Base-by-base conservation (phyloP, 1,140 invertebrate species). In the Vanessa tameamea region DNA sequence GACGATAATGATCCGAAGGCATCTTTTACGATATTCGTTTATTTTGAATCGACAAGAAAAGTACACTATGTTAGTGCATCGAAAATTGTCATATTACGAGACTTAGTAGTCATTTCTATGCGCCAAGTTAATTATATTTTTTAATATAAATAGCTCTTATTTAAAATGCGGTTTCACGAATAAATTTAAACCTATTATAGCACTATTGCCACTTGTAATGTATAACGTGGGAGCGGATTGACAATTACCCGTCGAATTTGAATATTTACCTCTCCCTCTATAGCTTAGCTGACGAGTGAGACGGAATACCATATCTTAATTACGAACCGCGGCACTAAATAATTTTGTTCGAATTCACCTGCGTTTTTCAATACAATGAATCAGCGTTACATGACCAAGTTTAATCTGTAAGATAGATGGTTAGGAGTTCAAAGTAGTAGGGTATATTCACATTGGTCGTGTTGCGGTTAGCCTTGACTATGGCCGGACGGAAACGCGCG, bases 381-480 rank as follows among this genome's bases (percentile, higher is more conserved):
- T 79, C 79, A 80, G 72, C 72, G 61, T 75, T 76, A 74, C 69
- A 74, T 50, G 71, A 57, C 70, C 64, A 73, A 64, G 53, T 76
- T 67, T 47, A 61, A 66, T 78, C 14, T 26, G 69, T 51, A 57
- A 59, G 14, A 51, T 68, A 69, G 68, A 12, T 67, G 43, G 68
- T 47, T 66, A 65, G 37, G 69, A 47, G 55, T 73, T 59, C 55
- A 57, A 59, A 43, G 63, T 14, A 61, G 68, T 71, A 64, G 50
- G 50, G 59, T 72, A 64, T 71, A 67, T 76, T 72, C 53, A 71
- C 73, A 71, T 77, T 47, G 70, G 64, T 69, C 69, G 75, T 70
- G 69, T 75, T 81, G 79, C 75, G 79, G 78, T 80, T 78, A 81
- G 75, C 80, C 81, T 81, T 81, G 76, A 73, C 77, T 73, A 72